phyloP scores from a whole-genome alignment of 2,797 vertebrate species.

The Xyrichtys novacula region DNA sequence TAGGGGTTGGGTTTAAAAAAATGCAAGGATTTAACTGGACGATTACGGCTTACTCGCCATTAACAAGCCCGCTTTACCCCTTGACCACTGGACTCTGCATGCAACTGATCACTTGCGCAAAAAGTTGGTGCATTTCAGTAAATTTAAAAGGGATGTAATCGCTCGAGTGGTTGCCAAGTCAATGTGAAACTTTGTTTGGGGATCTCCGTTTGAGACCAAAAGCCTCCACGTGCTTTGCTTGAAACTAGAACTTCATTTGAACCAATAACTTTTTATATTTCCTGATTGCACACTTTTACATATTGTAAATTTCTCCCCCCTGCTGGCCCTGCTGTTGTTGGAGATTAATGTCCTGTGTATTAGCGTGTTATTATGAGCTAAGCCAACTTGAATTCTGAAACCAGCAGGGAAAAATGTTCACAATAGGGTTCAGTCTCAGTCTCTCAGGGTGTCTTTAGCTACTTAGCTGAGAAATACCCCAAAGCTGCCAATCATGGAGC shows the following conservation, averaged over 20 bases:
- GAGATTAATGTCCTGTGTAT: constrained; percentile 53
- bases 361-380: constrained; percentile 59
- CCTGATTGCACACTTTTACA: constrained; percentile 24
- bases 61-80: constrained; percentile 27
- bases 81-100: constrained; percentile 2
- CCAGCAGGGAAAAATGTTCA: constrained; percentile 49
- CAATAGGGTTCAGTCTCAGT: constrained; percentile 58
- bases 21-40: constrained; percentile 10
- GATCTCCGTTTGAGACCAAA: constrained; percentile 7
- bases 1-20: constrained; percentile 19
- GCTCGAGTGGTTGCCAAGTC: not conserved
- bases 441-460: constrained; percentile 60
- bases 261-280: constrained; percentile 14
- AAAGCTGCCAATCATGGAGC: constrained; percentile 31
- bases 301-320: constrained; percentile 22
- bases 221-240: not conserved
- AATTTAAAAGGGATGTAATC: not conserved
- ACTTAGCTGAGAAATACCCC: constrained; percentile 61
- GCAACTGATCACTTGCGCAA: not conserved
- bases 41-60: constrained; percentile 39
- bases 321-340: constrained; percentile 9
- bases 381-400: constrained; percentile 63
- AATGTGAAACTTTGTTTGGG: constrained; percentile 33
- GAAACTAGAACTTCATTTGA: constrained; percentile 3
- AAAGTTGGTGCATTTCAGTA: not conserved